Percentiles rank a stretch among this genome's conserved stretches.
phyloP scores from a whole-genome alignment of 1,140 invertebrate species.

The Phthorimaea operculella region DNA sequence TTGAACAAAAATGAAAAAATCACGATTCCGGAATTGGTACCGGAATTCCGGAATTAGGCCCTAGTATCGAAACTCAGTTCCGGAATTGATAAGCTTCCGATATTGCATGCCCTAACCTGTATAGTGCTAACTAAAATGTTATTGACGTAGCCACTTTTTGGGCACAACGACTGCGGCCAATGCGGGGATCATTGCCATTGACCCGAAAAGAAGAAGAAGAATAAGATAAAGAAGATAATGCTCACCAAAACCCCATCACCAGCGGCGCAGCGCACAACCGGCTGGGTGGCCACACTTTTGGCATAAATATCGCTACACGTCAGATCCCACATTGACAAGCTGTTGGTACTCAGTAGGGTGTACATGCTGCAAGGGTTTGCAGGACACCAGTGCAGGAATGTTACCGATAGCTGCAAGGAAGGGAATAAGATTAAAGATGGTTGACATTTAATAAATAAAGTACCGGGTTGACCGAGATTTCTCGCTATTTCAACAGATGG shows the following conservation, averaged over 20 bases:
- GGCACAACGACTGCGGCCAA: too few relatives aligned
- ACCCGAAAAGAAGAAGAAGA: neutral
- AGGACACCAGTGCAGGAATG: conserved; percentile 27
- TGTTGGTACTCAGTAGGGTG: conserved; percentile 14
- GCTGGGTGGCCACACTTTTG: conserved; percentile 9
- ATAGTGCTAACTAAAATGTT: too few relatives aligned
- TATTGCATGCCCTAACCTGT: too few relatives aligned
- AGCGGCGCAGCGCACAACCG: conserved; percentile 1
- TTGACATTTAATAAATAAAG: neutral
- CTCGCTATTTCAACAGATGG: too few relatives aligned
- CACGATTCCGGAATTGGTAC: too few relatives aligned
- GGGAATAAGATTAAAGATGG: neutral
- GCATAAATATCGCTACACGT: conserved; percentile 37
- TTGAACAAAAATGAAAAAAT: too few relatives aligned
- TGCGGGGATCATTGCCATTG: too few relatives aligned
- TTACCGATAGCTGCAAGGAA: conserved; percentile 14
- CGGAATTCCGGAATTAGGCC: too few relatives aligned
- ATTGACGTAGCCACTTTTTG: too few relatives aligned
- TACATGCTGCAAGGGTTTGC: conserved; percentile 30
- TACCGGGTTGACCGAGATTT: too few relatives aligned
- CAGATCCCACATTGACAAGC: conserved; percentile 24
- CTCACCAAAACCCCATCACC: conserved; percentile 18
- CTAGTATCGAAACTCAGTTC: too few relatives aligned
- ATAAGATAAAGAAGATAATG: neutral
- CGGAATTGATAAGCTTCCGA: too few relatives aligned